Percentiles rank a stretch among this genome's conserved stretches.
These are phyloP conservation scores for Lytechinus pictus DNA, from an alignment of 35 echinoderm and acorn worm species.

Conservation along the genomic window DNA sequence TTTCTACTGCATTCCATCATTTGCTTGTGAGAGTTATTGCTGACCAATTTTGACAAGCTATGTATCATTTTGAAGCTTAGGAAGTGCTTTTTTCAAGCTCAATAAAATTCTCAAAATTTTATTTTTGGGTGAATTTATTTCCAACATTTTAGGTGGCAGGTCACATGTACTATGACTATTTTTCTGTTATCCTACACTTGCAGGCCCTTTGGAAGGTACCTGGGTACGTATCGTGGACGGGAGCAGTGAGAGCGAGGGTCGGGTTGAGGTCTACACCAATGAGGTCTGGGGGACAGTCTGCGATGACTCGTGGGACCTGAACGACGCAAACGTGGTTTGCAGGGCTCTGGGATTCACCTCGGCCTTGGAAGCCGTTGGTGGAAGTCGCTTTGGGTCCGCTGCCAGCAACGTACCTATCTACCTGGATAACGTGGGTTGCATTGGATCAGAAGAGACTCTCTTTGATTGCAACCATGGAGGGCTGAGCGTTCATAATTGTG, in stretches of 20 bases:
- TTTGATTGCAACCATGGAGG: constrained; percentile 9
- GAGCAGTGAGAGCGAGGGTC: background rate
- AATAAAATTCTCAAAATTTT: too few relatives aligned
- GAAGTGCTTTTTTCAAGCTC: too few relatives aligned
- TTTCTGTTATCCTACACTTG: too few relatives aligned
- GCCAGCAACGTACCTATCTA: background rate
- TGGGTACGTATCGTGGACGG: constrained; percentile 40
- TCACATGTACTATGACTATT: too few relatives aligned
- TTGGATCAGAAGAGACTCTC: background rate
- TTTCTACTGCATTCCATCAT: too few relatives aligned
- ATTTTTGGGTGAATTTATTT: too few relatives aligned
- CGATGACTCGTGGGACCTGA: constrained; percentile 14
- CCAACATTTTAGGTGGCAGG: too few relatives aligned
- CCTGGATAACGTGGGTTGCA: constrained; percentile 14
- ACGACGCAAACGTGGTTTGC: constrained; percentile 36
- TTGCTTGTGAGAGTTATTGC: too few relatives aligned
- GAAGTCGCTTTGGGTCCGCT: background rate
- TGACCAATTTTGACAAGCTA: too few relatives aligned
- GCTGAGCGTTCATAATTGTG: background rate
- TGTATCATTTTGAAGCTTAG: too few relatives aligned
- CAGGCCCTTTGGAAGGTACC: background rate
- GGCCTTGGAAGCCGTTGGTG: background rate
- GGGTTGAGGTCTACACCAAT: constrained; percentile 32
- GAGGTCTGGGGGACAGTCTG: constrained; percentile 40
- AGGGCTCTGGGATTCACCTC: background rate